Evolutionary conservation across 2,113 vertebrate genomes (phyloP).

Genomic region (Limanda limanda): DNA sequence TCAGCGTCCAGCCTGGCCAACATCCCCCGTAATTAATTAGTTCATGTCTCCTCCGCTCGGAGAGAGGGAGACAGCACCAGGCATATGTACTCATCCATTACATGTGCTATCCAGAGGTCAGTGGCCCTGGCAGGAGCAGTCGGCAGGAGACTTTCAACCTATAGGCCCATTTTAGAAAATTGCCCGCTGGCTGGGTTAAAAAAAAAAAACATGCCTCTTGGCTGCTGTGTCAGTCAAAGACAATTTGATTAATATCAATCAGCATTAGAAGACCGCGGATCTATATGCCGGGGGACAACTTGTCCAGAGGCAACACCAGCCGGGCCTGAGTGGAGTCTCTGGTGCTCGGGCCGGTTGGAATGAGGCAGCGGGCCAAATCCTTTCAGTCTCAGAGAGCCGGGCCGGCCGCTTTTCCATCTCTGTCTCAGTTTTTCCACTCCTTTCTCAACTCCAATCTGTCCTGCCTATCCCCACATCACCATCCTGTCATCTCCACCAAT

Average conservation of each 20-base stretch:
- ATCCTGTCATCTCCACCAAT: slow-evolving; percentile 64
- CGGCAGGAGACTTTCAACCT: slow-evolving; percentile 49
- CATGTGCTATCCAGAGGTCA: slow-evolving; percentile 71
- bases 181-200: slow-evolving; percentile 68
- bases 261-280: slow-evolving; percentile 66
- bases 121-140: slow-evolving; percentile 55
- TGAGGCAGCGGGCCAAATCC: slow-evolving; percentile 33
- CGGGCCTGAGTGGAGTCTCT: slow-evolving; percentile 25
- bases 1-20: slow-evolving; percentile 77
- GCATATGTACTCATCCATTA: slow-evolving; percentile 77
- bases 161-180: slow-evolving; percentile 65
- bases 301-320: slow-evolving; percentile 47
- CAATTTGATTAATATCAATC: slow-evolving; percentile 79
- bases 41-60: slow-evolving; percentile 71
- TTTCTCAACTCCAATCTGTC: slow-evolving; percentile 70
- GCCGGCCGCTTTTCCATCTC: slow-evolving; percentile 64
- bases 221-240: slow-evolving; percentile 70
- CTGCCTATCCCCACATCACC: slow-evolving; percentile 72
- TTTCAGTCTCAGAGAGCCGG: slow-evolving; percentile 23
- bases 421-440: slow-evolving; percentile 63
- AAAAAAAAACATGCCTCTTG: slow-evolving; percentile 50
- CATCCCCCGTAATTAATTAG: slow-evolving; percentile 78
- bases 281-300: slow-evolving; percentile 53
- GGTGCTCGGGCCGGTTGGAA: slow-evolving; percentile 34
- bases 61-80: slow-evolving; percentile 67